Conservation (phyloP, 2,113 vertebrate genomes). For the Coregonus clupeaformis region DNA sequence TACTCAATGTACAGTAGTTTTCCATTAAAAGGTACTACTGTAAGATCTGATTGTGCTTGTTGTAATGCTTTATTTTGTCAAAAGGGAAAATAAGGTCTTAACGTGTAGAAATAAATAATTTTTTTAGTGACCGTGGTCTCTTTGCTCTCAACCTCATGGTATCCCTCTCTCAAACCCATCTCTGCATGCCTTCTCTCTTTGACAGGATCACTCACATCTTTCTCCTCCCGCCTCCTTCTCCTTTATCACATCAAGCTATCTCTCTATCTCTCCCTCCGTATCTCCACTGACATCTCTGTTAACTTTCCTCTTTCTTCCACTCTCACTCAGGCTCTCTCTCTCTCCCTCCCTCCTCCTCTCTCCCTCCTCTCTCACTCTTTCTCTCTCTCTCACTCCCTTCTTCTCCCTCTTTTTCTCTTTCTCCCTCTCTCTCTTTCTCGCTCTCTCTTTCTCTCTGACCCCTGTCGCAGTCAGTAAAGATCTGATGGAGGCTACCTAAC, state of each 20-base stretch:
- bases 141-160: conserved; percentile 16
- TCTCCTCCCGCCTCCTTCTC: conserved; percentile 43
- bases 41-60: background rate
- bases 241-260: conserved; percentile 50
- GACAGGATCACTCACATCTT: conserved; percentile 48
- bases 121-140: conserved; percentile 33
- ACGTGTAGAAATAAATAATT: background rate
- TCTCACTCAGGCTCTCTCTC: background rate
- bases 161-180: conserved; percentile 49
- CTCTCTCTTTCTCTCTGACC: conserved; percentile 63
- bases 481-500: conserved; percentile 74
- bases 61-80: background rate
- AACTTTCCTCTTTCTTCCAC: conserved; percentile 13
- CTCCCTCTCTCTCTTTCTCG: conserved; percentile 1
- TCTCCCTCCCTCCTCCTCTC: background rate
- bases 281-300: conserved; percentile 18
- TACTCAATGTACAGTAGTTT: too few species aligned
- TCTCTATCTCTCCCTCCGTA: conserved; percentile 11
- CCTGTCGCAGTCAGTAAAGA: conserved; percentile 73
- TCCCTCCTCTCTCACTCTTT: background rate
- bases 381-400: background rate
- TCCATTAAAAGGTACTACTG: too few species aligned
- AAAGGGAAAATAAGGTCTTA: background rate
- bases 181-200: conserved; percentile 38
- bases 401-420: background rate